These are phyloP conservation scores for Typhlomys cinereus DNA, from an alignment of 2,113 vertebrate species.

Conservation along the genomic window DNA sequence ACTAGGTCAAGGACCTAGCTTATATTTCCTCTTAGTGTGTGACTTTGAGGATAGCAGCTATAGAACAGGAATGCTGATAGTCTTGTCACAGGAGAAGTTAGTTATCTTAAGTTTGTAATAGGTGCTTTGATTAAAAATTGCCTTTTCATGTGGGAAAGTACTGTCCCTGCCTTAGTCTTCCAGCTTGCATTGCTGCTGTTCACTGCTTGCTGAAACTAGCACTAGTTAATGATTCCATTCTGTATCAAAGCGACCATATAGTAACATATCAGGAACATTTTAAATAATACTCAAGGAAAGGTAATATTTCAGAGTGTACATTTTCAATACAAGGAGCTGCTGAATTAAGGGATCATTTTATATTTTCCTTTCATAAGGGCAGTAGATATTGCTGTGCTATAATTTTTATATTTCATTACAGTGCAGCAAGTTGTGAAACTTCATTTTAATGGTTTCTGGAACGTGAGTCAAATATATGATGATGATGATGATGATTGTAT, in stretches of 20 bases:
- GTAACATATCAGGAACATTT: slow-evolving; percentile 32
- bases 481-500: background rate
- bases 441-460: slow-evolving; percentile 44
- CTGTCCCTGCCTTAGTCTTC: background rate
- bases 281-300: slow-evolving; percentile 5
- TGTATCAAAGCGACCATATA: background rate
- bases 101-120: background rate
- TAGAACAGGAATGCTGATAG: slow-evolving; percentile 7
- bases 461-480: background rate
- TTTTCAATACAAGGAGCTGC: background rate
- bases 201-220: background rate
- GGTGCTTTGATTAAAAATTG: background rate
- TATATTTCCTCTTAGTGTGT: slow-evolving; percentile 1
- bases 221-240: background rate
- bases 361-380: slow-evolving; percentile 29
- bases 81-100: background rate
- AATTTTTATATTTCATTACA: slow-evolving; percentile 36
- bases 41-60: background rate
- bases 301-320: background rate
- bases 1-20: background rate
- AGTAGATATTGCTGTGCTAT: background rate
- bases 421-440: background rate
- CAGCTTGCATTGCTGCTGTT: background rate
- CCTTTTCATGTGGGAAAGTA: background rate
- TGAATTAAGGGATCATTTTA: slow-evolving; percentile 26